Evolutionary conservation across 2,113 vertebrate genomes (phyloP).

Genomic region (Perognathus longimembris): DNA sequence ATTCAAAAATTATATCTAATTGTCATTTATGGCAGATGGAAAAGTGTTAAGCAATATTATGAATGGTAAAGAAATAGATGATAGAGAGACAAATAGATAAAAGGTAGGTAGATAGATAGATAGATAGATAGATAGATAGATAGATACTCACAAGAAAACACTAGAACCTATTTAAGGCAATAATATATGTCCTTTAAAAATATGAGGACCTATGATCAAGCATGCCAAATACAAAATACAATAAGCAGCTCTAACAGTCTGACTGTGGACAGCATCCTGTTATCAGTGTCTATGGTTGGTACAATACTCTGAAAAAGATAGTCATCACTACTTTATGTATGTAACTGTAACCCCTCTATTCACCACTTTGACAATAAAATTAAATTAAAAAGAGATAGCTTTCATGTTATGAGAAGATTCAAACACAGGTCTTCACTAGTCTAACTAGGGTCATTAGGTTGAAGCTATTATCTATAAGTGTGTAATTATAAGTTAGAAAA

Average conservation of each 20-base stretch:
- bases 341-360: no score
- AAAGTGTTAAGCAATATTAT: background rate
- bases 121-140: no score
- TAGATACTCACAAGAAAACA: constrained; percentile 17
- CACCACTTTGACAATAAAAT: no score
- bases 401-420: background rate
- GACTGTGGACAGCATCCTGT: background rate
- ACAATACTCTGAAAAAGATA: background rate
- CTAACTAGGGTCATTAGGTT: constrained; percentile 20
- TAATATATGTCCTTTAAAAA: background rate
- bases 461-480: background rate
- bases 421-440: background rate
- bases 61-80: background rate
- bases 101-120: no score
- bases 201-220: background rate
- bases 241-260: background rate
- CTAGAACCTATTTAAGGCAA: background rate
- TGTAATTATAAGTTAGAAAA: no score
- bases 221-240: background rate
- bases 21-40: background rate
- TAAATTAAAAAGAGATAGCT: no score
- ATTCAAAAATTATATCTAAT: constrained; percentile 26
- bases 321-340: no score
- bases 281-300: background rate
- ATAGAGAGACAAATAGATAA: no score